Evolutionary conservation across 2,113 vertebrate species (phyloP).

Genomic region (Arenaria interpres): DNA sequence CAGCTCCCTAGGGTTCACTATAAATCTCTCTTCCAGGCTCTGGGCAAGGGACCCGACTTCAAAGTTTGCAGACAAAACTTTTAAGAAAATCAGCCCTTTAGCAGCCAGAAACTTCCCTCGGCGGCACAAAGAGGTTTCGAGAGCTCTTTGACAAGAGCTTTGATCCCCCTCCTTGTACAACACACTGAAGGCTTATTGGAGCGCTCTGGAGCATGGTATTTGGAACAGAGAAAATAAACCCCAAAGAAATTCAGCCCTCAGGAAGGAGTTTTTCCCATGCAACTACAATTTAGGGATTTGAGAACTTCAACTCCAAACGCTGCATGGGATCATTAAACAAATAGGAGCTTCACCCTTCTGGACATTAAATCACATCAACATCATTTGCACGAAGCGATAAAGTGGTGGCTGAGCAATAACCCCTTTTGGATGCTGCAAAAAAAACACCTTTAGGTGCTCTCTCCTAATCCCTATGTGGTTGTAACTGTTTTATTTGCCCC

Average conservation of each 20-base stretch:
- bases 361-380: neutral
- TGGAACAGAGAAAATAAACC: neutral
- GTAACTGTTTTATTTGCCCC: neutral
- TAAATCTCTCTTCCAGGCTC: neutral
- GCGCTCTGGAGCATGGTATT: neutral
- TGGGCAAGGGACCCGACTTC: neutral
- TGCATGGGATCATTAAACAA: neutral
- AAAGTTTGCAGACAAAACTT: neutral
- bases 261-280: neutral
- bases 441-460: neutral
- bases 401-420: neutral
- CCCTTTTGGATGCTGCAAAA: neutral
- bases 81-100: neutral
- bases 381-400: neutral
- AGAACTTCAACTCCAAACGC: neutral
- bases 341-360: neutral
- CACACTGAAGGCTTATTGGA: neutral
- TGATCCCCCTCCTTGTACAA: neutral
- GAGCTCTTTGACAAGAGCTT: neutral
- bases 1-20: neutral
- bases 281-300: neutral
- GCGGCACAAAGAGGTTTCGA: neutral
- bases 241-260: neutral
- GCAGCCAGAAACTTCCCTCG: neutral
- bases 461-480: neutral